Evolutionary conservation across 2,113 vertebrate species (phyloP).

Genomic region (Apus apus): DNA sequence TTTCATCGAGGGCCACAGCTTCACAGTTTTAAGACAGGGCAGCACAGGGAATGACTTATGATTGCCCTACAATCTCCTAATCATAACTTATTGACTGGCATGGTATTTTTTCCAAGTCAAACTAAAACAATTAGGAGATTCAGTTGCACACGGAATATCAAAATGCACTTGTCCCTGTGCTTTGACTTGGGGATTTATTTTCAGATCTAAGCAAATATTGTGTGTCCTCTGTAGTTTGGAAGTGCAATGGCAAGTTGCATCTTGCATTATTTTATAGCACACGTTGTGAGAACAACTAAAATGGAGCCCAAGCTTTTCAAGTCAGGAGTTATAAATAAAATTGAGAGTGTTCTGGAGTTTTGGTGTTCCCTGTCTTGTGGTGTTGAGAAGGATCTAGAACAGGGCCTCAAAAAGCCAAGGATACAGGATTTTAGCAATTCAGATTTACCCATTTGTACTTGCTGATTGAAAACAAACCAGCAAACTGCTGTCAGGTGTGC

Average conservation of each 20-base stretch:
- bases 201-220: background rate
- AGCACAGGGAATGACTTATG: background rate
- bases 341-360: background rate
- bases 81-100: background rate
- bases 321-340: background rate
- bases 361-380: background rate
- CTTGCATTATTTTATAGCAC: background rate
- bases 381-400: background rate
- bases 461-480: constrained; percentile 16
- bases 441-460: constrained; percentile 37
- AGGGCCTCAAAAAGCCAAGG: background rate
- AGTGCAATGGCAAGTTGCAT: background rate
- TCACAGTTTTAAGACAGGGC: background rate
- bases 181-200: background rate
- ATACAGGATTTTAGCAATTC: constrained; percentile 23
- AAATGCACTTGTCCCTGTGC: background rate
- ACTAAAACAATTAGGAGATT: background rate
- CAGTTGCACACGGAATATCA: background rate
- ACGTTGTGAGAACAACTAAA: background rate
- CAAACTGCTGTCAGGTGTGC: constrained; percentile 25
- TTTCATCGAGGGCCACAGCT: background rate
- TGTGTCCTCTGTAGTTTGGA: background rate
- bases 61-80: background rate
- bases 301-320: background rate
- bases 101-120: background rate